A percentile compares a stretch with the other conserved stretches of the same genome.
These are phyloP conservation scores for Andrena fulva DNA, from an alignment of 2,888 invertebrate species.

Conservation along the genomic window DNA sequence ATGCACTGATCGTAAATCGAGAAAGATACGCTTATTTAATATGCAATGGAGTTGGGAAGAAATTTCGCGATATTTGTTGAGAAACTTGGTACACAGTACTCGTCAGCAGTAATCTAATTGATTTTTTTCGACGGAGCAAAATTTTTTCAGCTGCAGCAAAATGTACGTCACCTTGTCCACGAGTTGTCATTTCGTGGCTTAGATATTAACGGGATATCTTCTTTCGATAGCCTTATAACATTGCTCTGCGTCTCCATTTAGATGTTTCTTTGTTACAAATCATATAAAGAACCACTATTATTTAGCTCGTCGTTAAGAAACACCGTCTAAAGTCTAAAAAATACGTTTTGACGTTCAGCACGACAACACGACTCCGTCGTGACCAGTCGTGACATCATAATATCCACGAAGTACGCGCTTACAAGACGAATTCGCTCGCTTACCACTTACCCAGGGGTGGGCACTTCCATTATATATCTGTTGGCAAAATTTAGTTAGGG, in stretches of 20 bases:
- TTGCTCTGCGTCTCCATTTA: slow-evolving; percentile 85
- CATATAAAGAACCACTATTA: slow-evolving; percentile 42
- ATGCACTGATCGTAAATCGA: neutral
- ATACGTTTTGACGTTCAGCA: slow-evolving; percentile 28
- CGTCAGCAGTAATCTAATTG: neutral
- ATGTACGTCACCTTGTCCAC: slow-evolving; percentile 87
- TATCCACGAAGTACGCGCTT: slow-evolving; percentile 46
- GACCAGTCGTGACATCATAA: slow-evolving; percentile 66
- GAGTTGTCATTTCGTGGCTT: slow-evolving; percentile 87
- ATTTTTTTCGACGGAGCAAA: neutral
- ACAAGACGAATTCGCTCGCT: slow-evolving; percentile 42
- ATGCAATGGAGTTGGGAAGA: neutral
- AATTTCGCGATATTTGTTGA: neutral
- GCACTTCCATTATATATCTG: too few species aligned
- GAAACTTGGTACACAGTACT: neutral
- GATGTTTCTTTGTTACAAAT: slow-evolving; percentile 56
- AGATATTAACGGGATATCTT: slow-evolving; percentile 90
- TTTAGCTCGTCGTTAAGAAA: slow-evolving; percentile 18
- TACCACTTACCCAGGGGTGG: neutral
- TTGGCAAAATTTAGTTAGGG: too few species aligned
- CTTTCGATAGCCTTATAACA: slow-evolving; percentile 87
- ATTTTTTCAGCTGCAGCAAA: slow-evolving; percentile 21
- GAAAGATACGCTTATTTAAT: neutral
- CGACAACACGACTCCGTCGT: neutral
- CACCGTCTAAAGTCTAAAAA: slow-evolving; percentile 5